Evolutionary conservation across 1,140 invertebrate genomes (phyloP).

Genomic region (Formica selysi): DNA sequence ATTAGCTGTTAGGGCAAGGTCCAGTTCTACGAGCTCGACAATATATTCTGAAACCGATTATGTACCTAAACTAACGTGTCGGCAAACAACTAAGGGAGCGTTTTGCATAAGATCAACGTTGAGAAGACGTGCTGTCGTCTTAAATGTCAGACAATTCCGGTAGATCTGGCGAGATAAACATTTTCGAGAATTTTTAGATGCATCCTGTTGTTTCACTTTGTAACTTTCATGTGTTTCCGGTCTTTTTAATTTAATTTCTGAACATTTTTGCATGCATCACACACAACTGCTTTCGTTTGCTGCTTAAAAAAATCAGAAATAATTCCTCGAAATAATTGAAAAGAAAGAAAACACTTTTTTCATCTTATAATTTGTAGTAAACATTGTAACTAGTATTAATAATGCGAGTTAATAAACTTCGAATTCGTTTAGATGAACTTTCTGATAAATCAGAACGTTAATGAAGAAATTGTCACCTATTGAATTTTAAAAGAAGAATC

Average conservation of each 20-base stretch:
- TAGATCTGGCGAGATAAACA: background rate
- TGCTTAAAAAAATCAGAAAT: background rate
- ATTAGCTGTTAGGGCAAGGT: background rate
- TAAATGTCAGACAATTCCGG: conserved; percentile 26
- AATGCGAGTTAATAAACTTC: background rate
- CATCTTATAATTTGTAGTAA: background rate
- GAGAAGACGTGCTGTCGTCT: conserved; percentile 15
- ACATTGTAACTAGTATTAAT: background rate
- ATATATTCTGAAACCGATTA: conserved; percentile 47
- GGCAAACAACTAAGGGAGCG: conserved; percentile 24
- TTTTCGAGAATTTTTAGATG: background rate
- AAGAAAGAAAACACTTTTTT: background rate
- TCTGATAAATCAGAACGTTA: background rate
- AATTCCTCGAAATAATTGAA: background rate
- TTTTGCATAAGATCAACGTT: conserved; percentile 45
- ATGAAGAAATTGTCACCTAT: background rate
- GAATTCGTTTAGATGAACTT: background rate
- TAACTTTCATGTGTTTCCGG: background rate
- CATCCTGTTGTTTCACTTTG: background rate
- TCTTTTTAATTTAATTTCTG: background rate
- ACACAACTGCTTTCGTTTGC: background rate
- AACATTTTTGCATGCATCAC: background rate
- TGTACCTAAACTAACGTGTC: conserved; percentile 39
- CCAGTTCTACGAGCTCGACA: background rate
- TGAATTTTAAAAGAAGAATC: background rate